Base-by-base conservation (phyloP, 2,113 vertebrate species). In the Bagarius yarrelli region DNA sequence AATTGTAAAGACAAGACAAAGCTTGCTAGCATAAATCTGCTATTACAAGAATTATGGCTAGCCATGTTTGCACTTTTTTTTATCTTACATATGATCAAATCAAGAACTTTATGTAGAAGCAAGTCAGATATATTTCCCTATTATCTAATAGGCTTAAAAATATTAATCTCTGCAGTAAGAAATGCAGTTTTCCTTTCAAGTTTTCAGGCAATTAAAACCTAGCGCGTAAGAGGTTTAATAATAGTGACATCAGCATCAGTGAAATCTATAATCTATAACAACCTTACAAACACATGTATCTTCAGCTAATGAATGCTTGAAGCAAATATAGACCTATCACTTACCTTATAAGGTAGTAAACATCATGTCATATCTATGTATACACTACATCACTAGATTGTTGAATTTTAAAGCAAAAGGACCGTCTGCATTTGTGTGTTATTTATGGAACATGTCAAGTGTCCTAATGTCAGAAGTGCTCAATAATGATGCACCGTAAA, bases 401-500 rank as follows among this genome's bases (percentile, higher is more conserved):
- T 56, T 36, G 30, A 36, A 52, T 25, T n/a, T 23, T 40, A 53
- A 23, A 30, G 8, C 9, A 44, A 56, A 75, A 55, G 32, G 32
- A 32, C 47, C 57, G 47, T 80, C 55, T 56, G 72, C 30, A 5
- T 74, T 73, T 36, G 52, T 64, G 73, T 27, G 30, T 81, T 64
- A 82, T 69, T 63, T 63, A 60, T 44, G n/a, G 55, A 74, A 75
- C 19, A 25, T 76, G 60, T 74, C 36, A 66, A 73, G 79, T 61
- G 67, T 84, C 64, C 27, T 8, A 57, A 56, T 52, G 74, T 81
- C 57, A 78, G 44, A 36, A 70, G 63, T 21, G 15, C 50, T 73
- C 47, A 83, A 81, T 87, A 83, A 84, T 25, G 67, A 55, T 76
- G 53, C 59, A 80, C 57, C 63, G 76, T 84, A 85, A 80, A 83